A percentile compares a stretch with the other conserved stretches of the same genome.
Conservation (phyloP, 2,797 vertebrate genomes). For the Decapterus maruadsi region DNA sequence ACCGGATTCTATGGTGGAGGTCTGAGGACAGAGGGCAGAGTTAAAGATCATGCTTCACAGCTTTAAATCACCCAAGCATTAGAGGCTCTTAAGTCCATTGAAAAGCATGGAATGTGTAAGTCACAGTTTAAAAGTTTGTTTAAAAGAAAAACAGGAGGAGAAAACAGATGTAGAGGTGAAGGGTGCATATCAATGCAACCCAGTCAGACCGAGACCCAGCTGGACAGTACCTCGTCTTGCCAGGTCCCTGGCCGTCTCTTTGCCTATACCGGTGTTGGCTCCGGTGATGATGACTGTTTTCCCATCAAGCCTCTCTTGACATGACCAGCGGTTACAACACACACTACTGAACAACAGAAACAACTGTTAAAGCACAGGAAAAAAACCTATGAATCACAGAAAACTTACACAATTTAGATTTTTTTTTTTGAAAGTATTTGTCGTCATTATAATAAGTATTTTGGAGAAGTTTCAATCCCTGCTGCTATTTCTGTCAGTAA, state of each 20-base stretch:
- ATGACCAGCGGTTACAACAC: slow-evolving; percentile 82
- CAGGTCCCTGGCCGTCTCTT: slow-evolving; percentile 85
- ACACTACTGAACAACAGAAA: slow-evolving; percentile 52
- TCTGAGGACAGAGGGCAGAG: slow-evolving; percentile 8
- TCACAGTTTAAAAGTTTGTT: slow-evolving; percentile 20
- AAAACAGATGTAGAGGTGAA: background rate
- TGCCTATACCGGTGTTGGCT: slow-evolving; percentile 87
- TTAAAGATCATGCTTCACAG: slow-evolving; percentile 42
- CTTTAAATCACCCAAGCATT: slow-evolving; percentile 37
- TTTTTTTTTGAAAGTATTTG: background rate
- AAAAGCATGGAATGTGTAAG: slow-evolving; percentile 36
- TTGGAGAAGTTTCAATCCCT: background rate
- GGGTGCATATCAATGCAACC: background rate
- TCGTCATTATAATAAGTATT: background rate
- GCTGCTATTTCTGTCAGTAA: background rate
- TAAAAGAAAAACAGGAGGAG: background rate
- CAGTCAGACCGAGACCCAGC: slow-evolving; percentile 24
- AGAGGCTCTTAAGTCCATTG: slow-evolving; percentile 25
- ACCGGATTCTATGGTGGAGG: slow-evolving; percentile 35
- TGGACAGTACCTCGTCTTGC: slow-evolving; percentile 83
- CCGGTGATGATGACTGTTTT: slow-evolving; percentile 87
- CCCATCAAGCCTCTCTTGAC: slow-evolving; percentile 80
- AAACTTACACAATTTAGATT: no score
- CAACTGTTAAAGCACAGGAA: slow-evolving; percentile 6
- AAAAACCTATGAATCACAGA: background rate